Base-by-base conservation (phyloP, 2,797 vertebrate species). In the Aldrovandia affinis region DNA sequence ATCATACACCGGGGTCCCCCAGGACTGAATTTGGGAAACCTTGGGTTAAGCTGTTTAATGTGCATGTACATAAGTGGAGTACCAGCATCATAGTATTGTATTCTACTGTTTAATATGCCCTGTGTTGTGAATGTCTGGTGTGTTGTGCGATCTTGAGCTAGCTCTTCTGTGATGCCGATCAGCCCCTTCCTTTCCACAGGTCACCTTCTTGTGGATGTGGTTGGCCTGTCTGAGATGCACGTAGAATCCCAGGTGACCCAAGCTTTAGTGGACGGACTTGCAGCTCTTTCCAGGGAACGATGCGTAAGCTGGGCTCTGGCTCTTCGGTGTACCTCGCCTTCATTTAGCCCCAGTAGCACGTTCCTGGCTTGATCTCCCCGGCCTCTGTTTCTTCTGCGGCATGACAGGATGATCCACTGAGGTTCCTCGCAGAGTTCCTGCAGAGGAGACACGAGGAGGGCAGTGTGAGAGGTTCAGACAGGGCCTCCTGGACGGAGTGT, bases 391-490 rank as follows among this genome's bases (percentile, higher is more conserved):
- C 81, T 33, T 20, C 3, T 77, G 18, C 80, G 44, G 54, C 85
- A 81, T 89, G 88, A 85, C 87, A 97, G 96, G 92, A 92, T 81
- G 94, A 90, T 85, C 92, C 95, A 22, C 6, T 97, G 88, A 94
- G 96, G 88, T 97, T 96, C 86, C 90, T 97, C 2, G 91, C 94
- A 0, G 2, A n/a, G 86, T 96, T 95, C 87, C 90, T 96, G 33
- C 84, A 91, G 86, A 92, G 82, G 63, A 93, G 86, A 88, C 93
- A 88, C 89, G 85, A 80, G 14, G 85, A 86, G 80, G 86, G 39
- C 2, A 47, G 63, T 87, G 79, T 77, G 86, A 39, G 47, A 57
- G 68, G 86, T 83, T 80, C 55, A 0, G 87, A 70, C 33, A 81
- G 84, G 25, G 39, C 85, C 2, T 75, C 75, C 42, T 44, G 68